Conservation (phyloP, 2,113 vertebrate genomes). For the Nicator chloris region DNA sequence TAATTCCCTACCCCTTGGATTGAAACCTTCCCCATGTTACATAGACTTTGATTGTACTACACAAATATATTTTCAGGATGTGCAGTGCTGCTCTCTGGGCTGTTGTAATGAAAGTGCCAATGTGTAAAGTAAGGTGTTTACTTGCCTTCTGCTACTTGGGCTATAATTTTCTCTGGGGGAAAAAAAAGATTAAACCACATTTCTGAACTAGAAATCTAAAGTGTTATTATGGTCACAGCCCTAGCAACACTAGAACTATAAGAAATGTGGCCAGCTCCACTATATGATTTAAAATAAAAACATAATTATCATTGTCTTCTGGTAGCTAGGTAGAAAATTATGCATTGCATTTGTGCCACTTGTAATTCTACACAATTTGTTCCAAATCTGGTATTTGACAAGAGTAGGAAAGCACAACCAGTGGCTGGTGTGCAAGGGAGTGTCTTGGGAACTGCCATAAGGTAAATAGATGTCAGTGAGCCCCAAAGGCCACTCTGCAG, state of each 20-base stretch:
- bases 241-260: not conserved
- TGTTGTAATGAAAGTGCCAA: not conserved
- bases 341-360: not conserved
- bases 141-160: not conserved
- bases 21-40: not conserved
- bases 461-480: constrained; percentile 20
- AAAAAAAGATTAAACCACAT: not conserved
- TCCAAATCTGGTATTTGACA: constrained; percentile 57
- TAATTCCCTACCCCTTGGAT: not conserved
- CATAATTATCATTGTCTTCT: constrained; percentile 16
- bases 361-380: constrained; percentile 61
- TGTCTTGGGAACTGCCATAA: constrained; percentile 37
- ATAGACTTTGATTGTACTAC: not conserved
- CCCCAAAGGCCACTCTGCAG: not conserved
- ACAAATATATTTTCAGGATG: not conserved
- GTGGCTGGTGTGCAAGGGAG: constrained; percentile 6
- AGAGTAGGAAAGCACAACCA: not conserved
- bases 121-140: not conserved
- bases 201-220: constrained; percentile 7
- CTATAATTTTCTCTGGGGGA: not conserved
- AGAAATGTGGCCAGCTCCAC: not conserved
- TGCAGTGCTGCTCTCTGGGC: not conserved
- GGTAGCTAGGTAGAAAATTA: constrained; percentile 45
- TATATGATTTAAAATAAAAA: constrained; percentile 39
- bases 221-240: constrained; percentile 23